Percentiles rank a stretch among this genome's conserved stretches.
These are phyloP conservation scores for roundworm (Caenorhabditis elegans) DNA, from an alignment of 1,140 invertebrate species.

Conservation along the genomic window DNA sequence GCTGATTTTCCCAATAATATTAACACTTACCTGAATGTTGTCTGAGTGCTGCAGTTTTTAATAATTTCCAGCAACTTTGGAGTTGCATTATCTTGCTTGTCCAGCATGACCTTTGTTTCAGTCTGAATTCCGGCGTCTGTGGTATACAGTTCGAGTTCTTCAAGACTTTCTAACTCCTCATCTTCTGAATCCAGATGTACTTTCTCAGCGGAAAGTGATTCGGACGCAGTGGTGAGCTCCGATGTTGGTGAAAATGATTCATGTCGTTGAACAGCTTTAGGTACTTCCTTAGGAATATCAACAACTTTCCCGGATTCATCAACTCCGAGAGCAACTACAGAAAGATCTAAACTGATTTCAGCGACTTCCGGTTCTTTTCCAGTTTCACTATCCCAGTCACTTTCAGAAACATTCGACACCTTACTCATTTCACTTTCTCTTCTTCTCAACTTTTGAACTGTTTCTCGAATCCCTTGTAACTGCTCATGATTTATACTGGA, in stretches of 20 bases:
- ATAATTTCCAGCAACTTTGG: background rate
- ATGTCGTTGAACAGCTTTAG: background rate
- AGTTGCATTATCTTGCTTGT: background rate
- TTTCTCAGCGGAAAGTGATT: background rate
- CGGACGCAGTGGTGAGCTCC: background rate
- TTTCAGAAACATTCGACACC: background rate
- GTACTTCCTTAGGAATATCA: background rate
- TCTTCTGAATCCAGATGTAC: background rate
- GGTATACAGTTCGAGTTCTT: background rate
- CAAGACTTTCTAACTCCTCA: background rate
- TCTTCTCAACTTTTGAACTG: background rate
- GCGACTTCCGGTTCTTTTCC: conserved; percentile 11
- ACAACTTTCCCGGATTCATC: background rate
- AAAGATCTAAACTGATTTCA: background rate
- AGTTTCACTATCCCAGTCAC: conserved; percentile 33
- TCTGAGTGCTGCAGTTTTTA: conserved; percentile 17
- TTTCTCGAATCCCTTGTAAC: conserved; percentile 9
- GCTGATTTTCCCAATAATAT: no score
- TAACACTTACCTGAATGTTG: background rate
- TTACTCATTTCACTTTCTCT: conserved; percentile 9
- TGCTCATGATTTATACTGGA: conserved; percentile 22
- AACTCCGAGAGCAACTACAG: background rate
- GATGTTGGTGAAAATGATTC: background rate
- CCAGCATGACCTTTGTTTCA: background rate
- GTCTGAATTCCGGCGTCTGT: conserved; percentile 7